These are phyloP conservation scores for Monoplex corrugatus DNA, from an alignment of 2,888 invertebrate genomes.

Conservation along the genomic window DNA sequence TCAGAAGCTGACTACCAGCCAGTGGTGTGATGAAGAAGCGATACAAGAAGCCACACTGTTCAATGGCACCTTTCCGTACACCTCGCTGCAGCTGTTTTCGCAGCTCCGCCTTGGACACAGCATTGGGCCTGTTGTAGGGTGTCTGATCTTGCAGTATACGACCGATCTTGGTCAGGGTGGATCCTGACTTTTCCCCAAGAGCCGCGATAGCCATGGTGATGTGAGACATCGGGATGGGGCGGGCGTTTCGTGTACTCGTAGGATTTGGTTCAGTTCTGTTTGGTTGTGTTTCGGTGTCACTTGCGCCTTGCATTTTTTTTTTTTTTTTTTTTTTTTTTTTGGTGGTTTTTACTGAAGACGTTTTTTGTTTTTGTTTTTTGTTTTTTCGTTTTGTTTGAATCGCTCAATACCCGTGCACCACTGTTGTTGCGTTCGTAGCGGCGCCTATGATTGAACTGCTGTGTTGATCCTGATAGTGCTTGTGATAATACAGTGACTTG, in stretches of 20 bases:
- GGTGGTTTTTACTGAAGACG: no score
- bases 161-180: neutral
- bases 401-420: no score
- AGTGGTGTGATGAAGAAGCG: neutral
- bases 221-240: neutral
- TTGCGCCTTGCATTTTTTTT: neutral
- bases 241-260: neutral
- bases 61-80: neutral
- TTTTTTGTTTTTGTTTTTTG: neutral
- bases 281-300: neutral
- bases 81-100: neutral
- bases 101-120: neutral
- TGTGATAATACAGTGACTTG: no score
- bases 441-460: no score
- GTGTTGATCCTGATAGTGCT: no score
- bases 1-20: neutral
- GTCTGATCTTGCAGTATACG: neutral
- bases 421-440: no score
- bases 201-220: neutral
- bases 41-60: neutral
- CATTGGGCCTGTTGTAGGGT: no score
- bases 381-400: neutral
- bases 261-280: neutral
- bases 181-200: conserved; percentile 3
- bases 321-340: neutral